phyloP scores from a whole-genome alignment of 1,140 invertebrate genomes.

The Andrena cerasifolii region DNA sequence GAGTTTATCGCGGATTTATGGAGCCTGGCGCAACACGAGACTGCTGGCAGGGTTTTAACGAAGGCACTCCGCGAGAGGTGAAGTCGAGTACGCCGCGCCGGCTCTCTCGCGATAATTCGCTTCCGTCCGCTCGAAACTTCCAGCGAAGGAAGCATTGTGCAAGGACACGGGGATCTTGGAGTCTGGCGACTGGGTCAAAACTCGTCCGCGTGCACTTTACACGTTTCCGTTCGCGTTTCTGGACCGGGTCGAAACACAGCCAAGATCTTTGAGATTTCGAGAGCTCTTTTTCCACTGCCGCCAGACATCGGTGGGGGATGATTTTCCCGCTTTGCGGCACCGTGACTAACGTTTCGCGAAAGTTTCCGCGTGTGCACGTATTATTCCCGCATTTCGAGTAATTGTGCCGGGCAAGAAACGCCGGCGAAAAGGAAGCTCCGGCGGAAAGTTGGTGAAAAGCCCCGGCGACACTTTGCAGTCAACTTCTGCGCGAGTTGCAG shows the following conservation, averaged over 20 bases:
- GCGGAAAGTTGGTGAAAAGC: background rate
- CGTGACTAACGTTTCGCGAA: background rate
- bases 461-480: background rate
- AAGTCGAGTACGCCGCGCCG: slow-evolving; percentile 15
- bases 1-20: background rate
- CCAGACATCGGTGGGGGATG: background rate
- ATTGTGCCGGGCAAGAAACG: slow-evolving; percentile 39
- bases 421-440: slow-evolving; percentile 9
- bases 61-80: slow-evolving; percentile 3
- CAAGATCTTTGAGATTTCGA: slow-evolving; percentile 9
- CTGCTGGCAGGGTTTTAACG: background rate
- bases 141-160: slow-evolving; percentile 37
- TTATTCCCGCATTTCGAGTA: slow-evolving; percentile 34
- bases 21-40: background rate
- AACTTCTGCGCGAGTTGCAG: background rate
- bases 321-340: slow-evolving; percentile 5
- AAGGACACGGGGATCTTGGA: slow-evolving; percentile 17
- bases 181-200: slow-evolving; percentile 23
- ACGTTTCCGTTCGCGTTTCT: slow-evolving; percentile 31
- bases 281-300: slow-evolving; percentile 35
- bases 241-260: no score
- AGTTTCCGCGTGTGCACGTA: slow-evolving; percentile 5
- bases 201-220: slow-evolving; percentile 16
- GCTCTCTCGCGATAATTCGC: slow-evolving; percentile 50
- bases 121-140: slow-evolving; percentile 60